Evolutionary conservation across 1,140 invertebrate species (phyloP), one percentile per base, ranked within the genome.

Genomic region (Rhagoletis zephyria): DNA sequence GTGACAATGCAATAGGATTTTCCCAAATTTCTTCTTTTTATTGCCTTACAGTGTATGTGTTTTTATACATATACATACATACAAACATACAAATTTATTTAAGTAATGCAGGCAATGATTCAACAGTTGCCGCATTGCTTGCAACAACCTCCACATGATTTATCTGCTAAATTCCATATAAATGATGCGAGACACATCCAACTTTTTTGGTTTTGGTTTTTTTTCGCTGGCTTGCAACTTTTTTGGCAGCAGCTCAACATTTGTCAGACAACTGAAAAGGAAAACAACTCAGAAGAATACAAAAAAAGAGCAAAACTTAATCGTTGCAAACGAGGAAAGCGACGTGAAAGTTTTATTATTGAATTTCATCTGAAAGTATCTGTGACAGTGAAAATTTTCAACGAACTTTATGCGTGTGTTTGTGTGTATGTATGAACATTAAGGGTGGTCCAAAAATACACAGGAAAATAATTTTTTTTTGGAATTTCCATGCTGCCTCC

Each of bases 231-330:
- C 30, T 56, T 10, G 14, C 67, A 74, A 74, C 67, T 74, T 74
- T 74, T 74, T 74, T 74, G 67, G 40, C 67, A 74, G 42, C 67
- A 14, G 67, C 14, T 3, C 67, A 45, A 42, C 14, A 45, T 74
- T 74, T 74, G 67, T 30, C 67, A 74, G 67, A 74, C 67, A 74
- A 74, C 67, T 45, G 67, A 74, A 74, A 74, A 74, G 67, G 67
- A 74, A 74, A 74, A 74, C 67, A 74, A 48, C 45, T 12, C 16
- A 74, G 45, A 14, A 10, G 9, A 67, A 7, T 40, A 67, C 9
- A 64, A 64, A 5, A 64, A 64, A 74, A 74, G 48, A 45, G 42
- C 30, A 16, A 3, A 48, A n/a, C 42, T 74, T 48, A 74, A 74
- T 74, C 67, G 42, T 74, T 74, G 42, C 40, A 48, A 74, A 74